Conservation (phyloP, 2,113 vertebrate species). For the Salvelinus namaycush region DNA sequence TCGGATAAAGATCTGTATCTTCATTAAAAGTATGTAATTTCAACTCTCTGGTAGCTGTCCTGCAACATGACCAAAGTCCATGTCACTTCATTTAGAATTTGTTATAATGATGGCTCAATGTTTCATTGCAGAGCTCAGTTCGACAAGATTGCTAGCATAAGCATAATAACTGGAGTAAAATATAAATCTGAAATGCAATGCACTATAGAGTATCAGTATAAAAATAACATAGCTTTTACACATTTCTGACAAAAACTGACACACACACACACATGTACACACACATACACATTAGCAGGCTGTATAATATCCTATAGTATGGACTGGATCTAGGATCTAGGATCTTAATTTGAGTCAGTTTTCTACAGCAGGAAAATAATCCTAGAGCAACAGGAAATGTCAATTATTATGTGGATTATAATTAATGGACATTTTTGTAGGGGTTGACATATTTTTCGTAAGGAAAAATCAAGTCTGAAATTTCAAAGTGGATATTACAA, state of each 20-base stretch:
- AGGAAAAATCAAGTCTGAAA: no score
- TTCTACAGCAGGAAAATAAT: no score
- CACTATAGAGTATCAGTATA: background rate
- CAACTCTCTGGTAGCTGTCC: background rate
- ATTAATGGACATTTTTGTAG: no score
- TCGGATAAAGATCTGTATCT: background rate
- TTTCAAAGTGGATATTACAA: no score
- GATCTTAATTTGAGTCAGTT: no score
- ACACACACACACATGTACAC: background rate
- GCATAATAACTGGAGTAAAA: background rate
- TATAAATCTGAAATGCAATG: background rate
- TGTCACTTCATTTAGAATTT: background rate
- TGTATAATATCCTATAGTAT: no score
- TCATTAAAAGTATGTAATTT: background rate
- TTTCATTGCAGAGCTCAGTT: background rate
- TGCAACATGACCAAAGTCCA: slow-evolving; percentile 14
- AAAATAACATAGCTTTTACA: no score
- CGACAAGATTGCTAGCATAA: background rate
- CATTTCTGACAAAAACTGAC: slow-evolving; percentile 16
- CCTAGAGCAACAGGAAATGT: no score
- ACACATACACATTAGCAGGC: no score
- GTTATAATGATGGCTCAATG: background rate
- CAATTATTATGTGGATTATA: no score
- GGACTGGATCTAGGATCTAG: no score
- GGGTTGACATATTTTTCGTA: no score